Conservation (phyloP, 30 jellyfish, hydroid and myxozoan genomes). For the Morbakka virulenta region DNA sequence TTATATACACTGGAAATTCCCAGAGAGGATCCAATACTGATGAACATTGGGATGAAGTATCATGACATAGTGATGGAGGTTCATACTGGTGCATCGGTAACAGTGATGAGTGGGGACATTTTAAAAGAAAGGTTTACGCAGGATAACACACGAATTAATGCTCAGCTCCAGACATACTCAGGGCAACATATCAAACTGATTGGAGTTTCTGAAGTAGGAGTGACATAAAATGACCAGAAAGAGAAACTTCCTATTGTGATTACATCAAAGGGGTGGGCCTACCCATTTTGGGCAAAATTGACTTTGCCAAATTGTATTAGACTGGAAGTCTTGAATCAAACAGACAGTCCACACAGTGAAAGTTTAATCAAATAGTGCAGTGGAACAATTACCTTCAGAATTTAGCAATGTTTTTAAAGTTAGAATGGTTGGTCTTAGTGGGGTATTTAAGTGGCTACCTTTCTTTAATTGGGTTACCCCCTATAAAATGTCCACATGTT, state of each 20-base stretch:
- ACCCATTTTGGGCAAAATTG: too few relatives aligned
- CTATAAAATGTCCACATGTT: too few relatives aligned
- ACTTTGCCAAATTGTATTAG: background rate
- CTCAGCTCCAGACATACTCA: background rate
- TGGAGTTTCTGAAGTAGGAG: too few relatives aligned
- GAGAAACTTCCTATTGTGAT: background rate
- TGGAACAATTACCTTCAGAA: background rate
- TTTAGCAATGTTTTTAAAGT: conserved; percentile 27
- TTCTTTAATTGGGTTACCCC: background rate
- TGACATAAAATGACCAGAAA: background rate
- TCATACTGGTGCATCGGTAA: conserved; percentile 17
- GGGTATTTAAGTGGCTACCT: conserved; percentile 1
- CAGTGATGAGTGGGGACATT: conserved; percentile 17
- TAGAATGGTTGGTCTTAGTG: conserved; percentile 19
- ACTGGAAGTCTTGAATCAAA: background rate
- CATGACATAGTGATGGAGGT: conserved; percentile 3
- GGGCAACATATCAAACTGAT: too few relatives aligned
- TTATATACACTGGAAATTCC: background rate
- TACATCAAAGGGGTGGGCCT: background rate
- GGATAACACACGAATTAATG: background rate
- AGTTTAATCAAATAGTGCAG: background rate
- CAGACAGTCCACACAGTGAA: background rate
- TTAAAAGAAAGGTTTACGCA: background rate
- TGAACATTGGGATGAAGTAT: too few relatives aligned
- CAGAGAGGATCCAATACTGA: background rate